Conservation (phyloP, 2,113 vertebrate genomes). For the Anser cygnoides region DNA sequence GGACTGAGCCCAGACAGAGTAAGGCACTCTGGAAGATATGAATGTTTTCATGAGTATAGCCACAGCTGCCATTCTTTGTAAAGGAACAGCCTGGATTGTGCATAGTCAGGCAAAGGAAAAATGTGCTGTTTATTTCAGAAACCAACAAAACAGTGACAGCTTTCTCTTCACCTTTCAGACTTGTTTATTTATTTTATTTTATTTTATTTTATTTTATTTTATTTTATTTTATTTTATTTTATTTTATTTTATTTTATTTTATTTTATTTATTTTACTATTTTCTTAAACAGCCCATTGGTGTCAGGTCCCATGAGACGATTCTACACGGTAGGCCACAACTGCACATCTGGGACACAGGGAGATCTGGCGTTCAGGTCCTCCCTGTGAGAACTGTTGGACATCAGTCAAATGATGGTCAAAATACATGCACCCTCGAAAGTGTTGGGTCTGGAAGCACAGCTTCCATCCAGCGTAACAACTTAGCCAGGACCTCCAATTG, state of each 20-base stretch:
- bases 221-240: background rate
- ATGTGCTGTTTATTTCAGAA: background rate
- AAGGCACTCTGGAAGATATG: background rate
- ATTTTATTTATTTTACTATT: too few relatives aligned
- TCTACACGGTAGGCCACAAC: background rate
- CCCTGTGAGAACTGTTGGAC: background rate
- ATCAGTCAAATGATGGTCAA: background rate
- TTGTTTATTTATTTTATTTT: too few relatives aligned
- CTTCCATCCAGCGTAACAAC: background rate
- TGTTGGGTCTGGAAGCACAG: background rate
- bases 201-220: background rate
- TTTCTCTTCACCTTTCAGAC: background rate
- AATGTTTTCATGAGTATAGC: background rate
- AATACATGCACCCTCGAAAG: background rate
- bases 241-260: background rate
- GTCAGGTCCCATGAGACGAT: rapidly evolving
- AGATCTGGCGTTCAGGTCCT: background rate
- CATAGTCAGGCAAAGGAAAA: background rate
- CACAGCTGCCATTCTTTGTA: background rate
- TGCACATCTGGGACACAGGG: background rate
- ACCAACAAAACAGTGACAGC: background rate
- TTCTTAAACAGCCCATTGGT: background rate
- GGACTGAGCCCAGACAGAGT: background rate
- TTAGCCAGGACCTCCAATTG: background rate
- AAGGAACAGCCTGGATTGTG: background rate